A percentile compares a stretch with the other conserved stretches of the same genome.
Evolutionary conservation across 2,888 invertebrate genomes (phyloP).

Genomic region (Drosophila mimica): DNA sequence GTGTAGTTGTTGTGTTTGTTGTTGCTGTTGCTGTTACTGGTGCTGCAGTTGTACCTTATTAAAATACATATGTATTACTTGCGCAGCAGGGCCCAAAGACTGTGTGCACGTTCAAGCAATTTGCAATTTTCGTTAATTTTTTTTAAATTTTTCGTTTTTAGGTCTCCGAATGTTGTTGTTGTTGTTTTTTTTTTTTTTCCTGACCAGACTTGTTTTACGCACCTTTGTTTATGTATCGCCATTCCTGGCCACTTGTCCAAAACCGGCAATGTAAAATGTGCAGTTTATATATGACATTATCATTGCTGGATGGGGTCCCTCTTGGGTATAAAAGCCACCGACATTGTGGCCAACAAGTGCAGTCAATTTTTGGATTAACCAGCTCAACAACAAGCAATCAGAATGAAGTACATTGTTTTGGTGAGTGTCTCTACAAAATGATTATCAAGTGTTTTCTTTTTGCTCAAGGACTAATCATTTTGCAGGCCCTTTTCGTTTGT

Average conservation of each 20-base stretch:
- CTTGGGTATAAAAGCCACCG: slow-evolving; percentile 73
- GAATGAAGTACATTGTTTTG: slow-evolving; percentile 79
- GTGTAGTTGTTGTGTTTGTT: slow-evolving; percentile 1
- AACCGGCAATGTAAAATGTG: slow-evolving; percentile 53
- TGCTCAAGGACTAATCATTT: slow-evolving; percentile 6
- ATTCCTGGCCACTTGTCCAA: slow-evolving; percentile 51
- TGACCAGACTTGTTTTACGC: slow-evolving; percentile 57
- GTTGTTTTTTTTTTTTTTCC: slow-evolving; percentile 33
- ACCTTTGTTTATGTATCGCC: slow-evolving; percentile 63
- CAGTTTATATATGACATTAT: slow-evolving; percentile 76
- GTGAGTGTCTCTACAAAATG: slow-evolving; percentile 51
- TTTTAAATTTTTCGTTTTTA: background rate
- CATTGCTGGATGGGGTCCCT: slow-evolving; percentile 42
- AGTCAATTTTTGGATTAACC: slow-evolving; percentile 76
- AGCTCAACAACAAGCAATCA: slow-evolving; percentile 47
- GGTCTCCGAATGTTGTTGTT: slow-evolving; percentile 2
- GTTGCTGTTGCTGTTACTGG: slow-evolving; percentile 4
- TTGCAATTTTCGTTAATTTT: slow-evolving; percentile 45
- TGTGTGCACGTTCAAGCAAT: slow-evolving; percentile 30
- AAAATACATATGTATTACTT: slow-evolving; percentile 38
- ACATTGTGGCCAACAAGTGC: slow-evolving; percentile 50
- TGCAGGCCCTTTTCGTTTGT: slow-evolving; percentile 80
- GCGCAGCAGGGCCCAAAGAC: slow-evolving; percentile 38
- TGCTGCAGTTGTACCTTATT: slow-evolving; percentile 14
- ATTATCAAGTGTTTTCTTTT: background rate